Percentiles rank a stretch among this genome's conserved stretches.
Evolutionary conservation across 2,888 invertebrate species (phyloP).

Genomic region (Eristalis arbustorum): DNA sequence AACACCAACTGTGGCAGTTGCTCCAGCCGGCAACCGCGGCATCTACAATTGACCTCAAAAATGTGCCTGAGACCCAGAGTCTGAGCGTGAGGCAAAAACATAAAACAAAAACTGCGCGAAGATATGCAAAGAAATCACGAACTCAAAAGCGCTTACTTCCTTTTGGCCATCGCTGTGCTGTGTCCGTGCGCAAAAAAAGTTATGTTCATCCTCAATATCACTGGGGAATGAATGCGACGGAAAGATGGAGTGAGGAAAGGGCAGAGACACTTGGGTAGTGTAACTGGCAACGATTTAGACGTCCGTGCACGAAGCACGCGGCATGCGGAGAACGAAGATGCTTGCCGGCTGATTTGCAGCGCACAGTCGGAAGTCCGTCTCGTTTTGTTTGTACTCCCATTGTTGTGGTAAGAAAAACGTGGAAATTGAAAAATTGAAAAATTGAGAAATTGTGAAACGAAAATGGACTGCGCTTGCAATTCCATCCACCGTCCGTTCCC

Average conservation of each 20-base stretch:
- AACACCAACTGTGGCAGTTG: constrained; percentile 7
- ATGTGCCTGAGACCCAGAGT: constrained; percentile 31
- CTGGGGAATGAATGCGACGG: not conserved
- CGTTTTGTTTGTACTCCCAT: constrained; percentile 40
- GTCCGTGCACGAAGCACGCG: not conserved
- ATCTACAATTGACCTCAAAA: constrained; percentile 67
- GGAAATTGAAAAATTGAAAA: constrained; percentile 56
- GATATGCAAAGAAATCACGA: constrained; percentile 55
- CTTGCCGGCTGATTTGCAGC: constrained; percentile 48
- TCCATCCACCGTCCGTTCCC: not conserved
- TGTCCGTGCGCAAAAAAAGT: constrained; percentile 59
- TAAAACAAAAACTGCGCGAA: constrained; percentile 63
- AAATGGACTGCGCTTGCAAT: constrained; percentile 49
- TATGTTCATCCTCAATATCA: constrained; percentile 63
- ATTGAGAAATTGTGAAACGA: constrained; percentile 63
- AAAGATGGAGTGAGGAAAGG: not conserved
- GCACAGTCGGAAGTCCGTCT: constrained; percentile 65
- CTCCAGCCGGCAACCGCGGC: constrained; percentile 27
- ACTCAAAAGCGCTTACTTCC: constrained; percentile 62
- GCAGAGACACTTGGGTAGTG: too few species aligned
- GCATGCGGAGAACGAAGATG: constrained; percentile 11
- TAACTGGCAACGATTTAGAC: not conserved
- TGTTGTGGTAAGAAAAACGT: constrained; percentile 30
- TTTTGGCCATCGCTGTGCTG: constrained; percentile 50
- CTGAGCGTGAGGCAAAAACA: constrained; percentile 16